Base-by-base conservation (phyloP, 2,113 vertebrate species). In the Cryptotis parvus region DNA sequence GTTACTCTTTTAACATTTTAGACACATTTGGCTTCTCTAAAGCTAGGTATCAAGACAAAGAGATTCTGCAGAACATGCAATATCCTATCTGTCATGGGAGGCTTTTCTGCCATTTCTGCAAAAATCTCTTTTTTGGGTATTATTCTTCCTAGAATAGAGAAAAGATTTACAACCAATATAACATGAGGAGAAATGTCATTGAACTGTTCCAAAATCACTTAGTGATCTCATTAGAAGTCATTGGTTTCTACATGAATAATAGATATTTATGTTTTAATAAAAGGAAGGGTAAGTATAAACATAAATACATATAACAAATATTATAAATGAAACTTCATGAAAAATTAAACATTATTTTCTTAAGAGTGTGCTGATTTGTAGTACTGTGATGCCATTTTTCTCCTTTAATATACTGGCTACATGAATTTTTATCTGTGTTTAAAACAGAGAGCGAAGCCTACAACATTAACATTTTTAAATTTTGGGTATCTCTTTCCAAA, bases 21-120 rank as follows among this genome's bases (percentile, higher is more conserved):
- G 89, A 73, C 39, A 89, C 84, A 87, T 75, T 89, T 73, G 55
- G 43, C 65, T 92, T 95, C 96, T 94, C 82, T 87, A 90, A 93
- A 92, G 27, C 92, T 93, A 91, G 84, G 65, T 93, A 94, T 94
- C 77, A 96, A 89, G 84, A 80, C 52, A 92, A 85, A 90, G 61
- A 75, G 39, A 89, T 89, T 91, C 33, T 45, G 81, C 15, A 0
- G 27, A 90, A 88, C 35, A 55, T n/a, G 37, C 0, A 6, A 90
- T 96, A 90, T 84, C 73, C n/a, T 94, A 27, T 82, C 92, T 92
- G 76, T 89, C 85, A 89, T 75, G 43, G 75, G 77, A 91, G 68
- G 58, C 77, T 95, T 95, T 94, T 31, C 65, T 94, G 45, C 66
- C 68, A 70, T 92, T 94, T 87, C 69, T 92, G 61, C 92, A 49